Conservation (phyloP, 2,113 vertebrate genomes). For the Marmota monax region DNA sequence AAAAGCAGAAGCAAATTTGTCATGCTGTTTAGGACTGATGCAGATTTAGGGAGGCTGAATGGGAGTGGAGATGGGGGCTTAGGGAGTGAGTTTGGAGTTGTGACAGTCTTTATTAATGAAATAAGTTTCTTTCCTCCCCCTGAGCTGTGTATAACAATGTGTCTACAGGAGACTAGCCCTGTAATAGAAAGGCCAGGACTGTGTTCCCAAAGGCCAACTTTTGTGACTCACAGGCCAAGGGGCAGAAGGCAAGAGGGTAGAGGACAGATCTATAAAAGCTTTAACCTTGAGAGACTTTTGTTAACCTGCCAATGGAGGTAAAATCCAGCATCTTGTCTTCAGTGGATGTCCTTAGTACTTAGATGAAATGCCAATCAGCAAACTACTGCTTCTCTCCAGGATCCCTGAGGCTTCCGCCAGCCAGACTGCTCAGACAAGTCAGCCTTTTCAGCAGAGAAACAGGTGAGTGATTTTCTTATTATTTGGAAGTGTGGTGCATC, state of each 20-base stretch:
- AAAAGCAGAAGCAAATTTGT: slow-evolving; percentile 40
- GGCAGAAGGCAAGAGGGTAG: slow-evolving; percentile 41
- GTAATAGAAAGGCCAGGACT: background rate
- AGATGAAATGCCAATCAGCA: slow-evolving; percentile 66
- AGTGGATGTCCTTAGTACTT: slow-evolving; percentile 61
- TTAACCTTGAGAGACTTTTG: slow-evolving; percentile 56
- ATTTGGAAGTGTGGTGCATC: slow-evolving; percentile 23
- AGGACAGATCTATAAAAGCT: slow-evolving; percentile 10
- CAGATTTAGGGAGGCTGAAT: background rate
- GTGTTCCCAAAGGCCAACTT: background rate
- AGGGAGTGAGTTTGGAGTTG: background rate
- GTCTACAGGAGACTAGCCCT: background rate
- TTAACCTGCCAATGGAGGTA: slow-evolving; percentile 28
- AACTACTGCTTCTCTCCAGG: slow-evolving; percentile 25
- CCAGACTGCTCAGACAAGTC: slow-evolving; percentile 31
- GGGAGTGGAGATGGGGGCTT: background rate
- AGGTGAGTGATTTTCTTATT: slow-evolving; percentile 71
- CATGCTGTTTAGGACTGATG: background rate
- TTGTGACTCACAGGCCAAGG: slow-evolving; percentile 31
- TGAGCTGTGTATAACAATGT: background rate
- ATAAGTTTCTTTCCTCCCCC: background rate
- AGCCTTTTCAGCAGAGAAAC: slow-evolving; percentile 51
- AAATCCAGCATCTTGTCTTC: slow-evolving; percentile 46
- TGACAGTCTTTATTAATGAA: background rate
- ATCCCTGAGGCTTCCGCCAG: slow-evolving; percentile 40